These are phyloP conservation scores for Mirza zaza DNA, from an alignment of 2,113 vertebrate species.

Conservation along the genomic window DNA sequence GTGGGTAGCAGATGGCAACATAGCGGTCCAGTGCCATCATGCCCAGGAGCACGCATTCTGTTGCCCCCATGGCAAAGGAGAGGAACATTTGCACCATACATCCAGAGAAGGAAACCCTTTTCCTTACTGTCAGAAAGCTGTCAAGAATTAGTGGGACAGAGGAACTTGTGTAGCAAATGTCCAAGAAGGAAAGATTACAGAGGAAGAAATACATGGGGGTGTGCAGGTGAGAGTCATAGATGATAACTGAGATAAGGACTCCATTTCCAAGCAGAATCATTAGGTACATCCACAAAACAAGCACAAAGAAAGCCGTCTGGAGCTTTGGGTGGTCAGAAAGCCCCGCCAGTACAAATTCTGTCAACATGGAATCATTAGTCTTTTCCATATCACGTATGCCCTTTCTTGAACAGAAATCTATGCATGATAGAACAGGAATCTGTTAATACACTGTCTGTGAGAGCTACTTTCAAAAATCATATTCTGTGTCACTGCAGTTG, in stretches of 20 bases:
- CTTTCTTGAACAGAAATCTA: neutral
- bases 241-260: conserved; percentile 64
- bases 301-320: conserved; percentile 57
- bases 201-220: conserved; percentile 78
- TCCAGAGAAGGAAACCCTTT: conserved; percentile 65
- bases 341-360: conserved; percentile 72
- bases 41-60: conserved; percentile 70
- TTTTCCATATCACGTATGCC: neutral
- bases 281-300: conserved; percentile 64
- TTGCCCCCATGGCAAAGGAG: conserved; percentile 65
- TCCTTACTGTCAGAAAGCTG: conserved; percentile 66
- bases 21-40: conserved; percentile 77
- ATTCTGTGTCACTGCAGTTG: neutral
- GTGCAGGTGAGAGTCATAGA: conserved; percentile 61
- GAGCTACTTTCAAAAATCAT: neutral
- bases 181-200: conserved; percentile 76
- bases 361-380: conserved; percentile 44
- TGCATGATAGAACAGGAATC: neutral
- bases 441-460: neutral
- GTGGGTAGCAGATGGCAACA: conserved; percentile 74
- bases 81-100: conserved; percentile 76
- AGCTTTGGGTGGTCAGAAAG: conserved; percentile 64
- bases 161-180: conserved; percentile 75
- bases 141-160: conserved; percentile 67
- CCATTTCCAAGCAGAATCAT: conserved; percentile 72